Evolutionary conservation across 2,888 invertebrate species (phyloP).

Genomic region (Orchestes rusci): DNA sequence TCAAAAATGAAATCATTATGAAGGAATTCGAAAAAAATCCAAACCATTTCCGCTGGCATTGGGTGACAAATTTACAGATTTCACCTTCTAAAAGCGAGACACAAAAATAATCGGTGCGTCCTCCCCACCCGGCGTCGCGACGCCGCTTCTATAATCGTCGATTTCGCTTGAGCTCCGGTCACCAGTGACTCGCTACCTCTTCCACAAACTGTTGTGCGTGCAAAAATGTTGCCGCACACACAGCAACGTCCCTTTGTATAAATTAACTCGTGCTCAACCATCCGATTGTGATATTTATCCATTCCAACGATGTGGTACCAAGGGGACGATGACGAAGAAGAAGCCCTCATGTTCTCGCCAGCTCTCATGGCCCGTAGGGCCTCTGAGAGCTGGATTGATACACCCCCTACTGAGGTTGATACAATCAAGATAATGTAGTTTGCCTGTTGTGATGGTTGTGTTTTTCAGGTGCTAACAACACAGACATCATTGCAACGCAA

Average conservation of each 20-base stretch:
- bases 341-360: constrained; percentile 80
- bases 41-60: constrained; percentile 9
- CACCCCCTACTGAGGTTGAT: constrained; percentile 71
- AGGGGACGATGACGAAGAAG: constrained; percentile 72
- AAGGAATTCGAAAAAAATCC: too few species aligned
- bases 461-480: constrained; percentile 64
- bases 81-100: constrained; percentile 7
- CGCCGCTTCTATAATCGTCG: constrained; percentile 34
- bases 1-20: too few species aligned
- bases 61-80: constrained; percentile 15
- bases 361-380: constrained; percentile 80
- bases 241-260: too few species aligned
- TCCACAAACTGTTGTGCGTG: neutral
- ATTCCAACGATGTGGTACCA: constrained; percentile 65
- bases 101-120: constrained; percentile 6
- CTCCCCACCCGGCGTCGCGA: constrained; percentile 13
- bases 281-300: constrained; percentile 13
- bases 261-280: too few species aligned
- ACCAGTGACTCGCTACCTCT: constrained; percentile 14
- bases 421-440: neutral
- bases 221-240: too few species aligned
- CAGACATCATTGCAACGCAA: constrained; percentile 79
- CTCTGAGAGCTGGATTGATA: constrained; percentile 84
- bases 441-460: neutral
- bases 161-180: constrained; percentile 23